phyloP scores from a whole-genome alignment of 1,140 invertebrate genomes.

The Schmidtea mediterranea region DNA sequence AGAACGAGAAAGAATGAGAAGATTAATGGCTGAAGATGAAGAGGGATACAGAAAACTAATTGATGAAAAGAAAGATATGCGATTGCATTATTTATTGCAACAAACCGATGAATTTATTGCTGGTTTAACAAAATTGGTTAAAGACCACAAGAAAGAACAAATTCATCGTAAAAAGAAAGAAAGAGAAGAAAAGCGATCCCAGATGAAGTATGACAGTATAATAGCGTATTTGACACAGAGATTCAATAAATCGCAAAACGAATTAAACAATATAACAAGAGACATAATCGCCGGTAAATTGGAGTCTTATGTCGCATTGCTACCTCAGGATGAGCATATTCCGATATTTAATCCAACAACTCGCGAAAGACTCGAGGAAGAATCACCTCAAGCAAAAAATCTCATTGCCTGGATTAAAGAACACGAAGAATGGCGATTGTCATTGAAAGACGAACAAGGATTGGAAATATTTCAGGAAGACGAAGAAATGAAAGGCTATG shows the following conservation, averaged over 20 bases:
- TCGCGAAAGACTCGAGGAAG: background rate
- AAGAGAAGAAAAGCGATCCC: constrained; percentile 23
- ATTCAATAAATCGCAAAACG: no score
- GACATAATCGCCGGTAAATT: no score
- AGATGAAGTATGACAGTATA: no score
- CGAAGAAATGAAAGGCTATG: no score
- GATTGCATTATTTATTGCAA: constrained; percentile 72
- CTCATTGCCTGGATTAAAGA: background rate
- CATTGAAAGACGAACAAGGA: no score
- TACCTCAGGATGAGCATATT: background rate
- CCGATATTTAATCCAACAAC: constrained; percentile 1
- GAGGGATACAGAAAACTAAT: constrained; percentile 60
- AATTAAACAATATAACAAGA: no score
- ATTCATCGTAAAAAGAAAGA: constrained; percentile 23
- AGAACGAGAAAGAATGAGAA: constrained; percentile 92
- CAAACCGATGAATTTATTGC: constrained; percentile 96
- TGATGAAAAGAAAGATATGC: constrained; percentile 98
- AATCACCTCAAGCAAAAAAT: background rate
- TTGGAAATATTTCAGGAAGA: no score
- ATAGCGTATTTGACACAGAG: no score
- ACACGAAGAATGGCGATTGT: background rate
- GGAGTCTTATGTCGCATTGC: no score
- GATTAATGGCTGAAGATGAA: constrained; percentile 51
- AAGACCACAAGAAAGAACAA: constrained; percentile 11
- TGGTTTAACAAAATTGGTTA: constrained; percentile 75